A percentile compares a stretch with the other conserved stretches of the same genome.
phyloP scores from a whole-genome alignment of 1,140 invertebrate genomes.

The Diabrotica undecimpunctata region DNA sequence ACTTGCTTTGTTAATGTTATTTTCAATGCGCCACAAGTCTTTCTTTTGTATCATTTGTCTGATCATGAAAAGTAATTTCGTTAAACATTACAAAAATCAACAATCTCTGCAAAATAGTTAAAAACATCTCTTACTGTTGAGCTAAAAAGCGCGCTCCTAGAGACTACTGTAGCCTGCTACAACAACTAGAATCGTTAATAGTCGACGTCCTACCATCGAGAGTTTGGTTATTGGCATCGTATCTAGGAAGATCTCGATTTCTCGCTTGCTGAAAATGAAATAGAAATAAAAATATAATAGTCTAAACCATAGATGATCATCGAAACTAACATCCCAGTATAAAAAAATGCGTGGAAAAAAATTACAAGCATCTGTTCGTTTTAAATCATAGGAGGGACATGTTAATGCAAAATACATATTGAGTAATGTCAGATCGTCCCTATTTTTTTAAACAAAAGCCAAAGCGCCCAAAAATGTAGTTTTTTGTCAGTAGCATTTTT shows the following conservation, averaged over 20 bases:
- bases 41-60: no score
- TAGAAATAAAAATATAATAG: constrained; percentile 5
- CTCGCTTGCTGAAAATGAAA: constrained; percentile 62
- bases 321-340: no score
- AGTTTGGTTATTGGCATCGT: constrained; percentile 65
- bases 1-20: background rate
- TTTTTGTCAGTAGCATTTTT: no score
- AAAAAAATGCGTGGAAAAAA: no score
- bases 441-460: no score
- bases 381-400: no score
- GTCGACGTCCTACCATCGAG: constrained; percentile 69
- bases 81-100: background rate
- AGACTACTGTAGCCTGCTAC: constrained; percentile 49
- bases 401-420: no score
- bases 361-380: no score
- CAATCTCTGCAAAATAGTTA: background rate
- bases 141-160: background rate
- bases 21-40: background rate
- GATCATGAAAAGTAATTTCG: background rate
- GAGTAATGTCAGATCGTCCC: no score
- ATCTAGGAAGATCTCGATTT: constrained; percentile 71
- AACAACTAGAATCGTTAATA: constrained; percentile 63
- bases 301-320: no score
- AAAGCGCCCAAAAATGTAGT: no score
- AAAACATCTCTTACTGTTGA: background rate